Evolutionary conservation across 37 sponge, comb jelly and placozoan genomes (phyloP).

Genomic region (Chondrilla cf. caribensis): DNA sequence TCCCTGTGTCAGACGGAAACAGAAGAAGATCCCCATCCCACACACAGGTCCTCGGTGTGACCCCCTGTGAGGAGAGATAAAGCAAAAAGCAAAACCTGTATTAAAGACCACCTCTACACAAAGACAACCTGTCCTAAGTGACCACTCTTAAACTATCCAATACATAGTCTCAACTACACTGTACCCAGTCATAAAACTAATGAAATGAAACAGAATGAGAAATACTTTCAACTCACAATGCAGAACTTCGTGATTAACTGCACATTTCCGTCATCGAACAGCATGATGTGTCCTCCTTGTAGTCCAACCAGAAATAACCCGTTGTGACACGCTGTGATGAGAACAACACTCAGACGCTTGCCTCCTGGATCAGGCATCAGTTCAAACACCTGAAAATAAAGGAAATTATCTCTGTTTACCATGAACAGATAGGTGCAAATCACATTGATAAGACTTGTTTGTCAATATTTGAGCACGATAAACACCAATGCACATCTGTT

Average conservation of each 20-base stretch:
- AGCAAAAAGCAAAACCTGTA: too few relatives aligned
- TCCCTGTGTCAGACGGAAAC: slow-evolving; percentile 58
- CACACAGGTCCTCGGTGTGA: slow-evolving; percentile 41
- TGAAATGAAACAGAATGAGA: neutral
- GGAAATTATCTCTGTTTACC: neutral
- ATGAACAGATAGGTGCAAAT: neutral
- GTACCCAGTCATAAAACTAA: neutral
- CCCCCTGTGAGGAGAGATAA: slow-evolving; percentile 32
- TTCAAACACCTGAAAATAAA: neutral
- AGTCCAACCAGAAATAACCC: slow-evolving; percentile 36
- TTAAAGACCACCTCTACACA: too few relatives aligned
- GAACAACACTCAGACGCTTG: neutral
- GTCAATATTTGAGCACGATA: neutral
- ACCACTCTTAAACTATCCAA: too few relatives aligned
- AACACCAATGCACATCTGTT: neutral
- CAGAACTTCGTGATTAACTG: neutral
- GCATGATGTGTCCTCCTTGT: slow-evolving; percentile 41
- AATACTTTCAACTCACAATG: slow-evolving; percentile 13
- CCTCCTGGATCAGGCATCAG: neutral
- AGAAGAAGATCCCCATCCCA: slow-evolving; percentile 58
- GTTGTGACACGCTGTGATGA: slow-evolving; percentile 30
- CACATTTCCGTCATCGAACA: slow-evolving; percentile 30
- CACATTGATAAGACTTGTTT: neutral
- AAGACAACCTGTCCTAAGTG: too few relatives aligned
- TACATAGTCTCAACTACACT: too few relatives aligned